These are phyloP conservation scores for Enteromius afrohamiltoni DNA, from an alignment of 2,797 vertebrate species.

Conservation along the genomic window DNA sequence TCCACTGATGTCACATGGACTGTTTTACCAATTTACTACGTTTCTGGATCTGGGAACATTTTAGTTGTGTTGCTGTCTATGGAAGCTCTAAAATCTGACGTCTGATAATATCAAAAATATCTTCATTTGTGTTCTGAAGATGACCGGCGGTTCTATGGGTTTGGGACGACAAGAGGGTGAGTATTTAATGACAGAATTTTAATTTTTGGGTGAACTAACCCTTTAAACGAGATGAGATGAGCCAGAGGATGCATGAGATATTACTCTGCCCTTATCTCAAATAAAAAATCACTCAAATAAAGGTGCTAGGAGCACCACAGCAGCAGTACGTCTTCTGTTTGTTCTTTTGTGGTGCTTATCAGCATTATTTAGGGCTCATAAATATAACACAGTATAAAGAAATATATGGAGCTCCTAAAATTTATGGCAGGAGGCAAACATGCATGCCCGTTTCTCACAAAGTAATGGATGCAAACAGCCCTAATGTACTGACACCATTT, in stretches of 20 bases:
- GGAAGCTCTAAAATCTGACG: too few relatives aligned
- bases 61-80: too few relatives aligned
- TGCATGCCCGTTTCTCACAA: constrained; percentile 40
- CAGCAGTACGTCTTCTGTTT: constrained; percentile 27
- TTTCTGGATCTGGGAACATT: too few relatives aligned
- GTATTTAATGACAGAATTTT: too few relatives aligned
- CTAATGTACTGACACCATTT: constrained; percentile 39
- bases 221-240: neutral
- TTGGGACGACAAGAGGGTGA: too few relatives aligned
- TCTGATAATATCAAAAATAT: too few relatives aligned
- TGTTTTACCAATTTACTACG: too few relatives aligned
- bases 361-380: constrained; percentile 40
- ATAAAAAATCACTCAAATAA: neutral
- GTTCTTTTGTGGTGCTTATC: constrained; percentile 31
- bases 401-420: constrained; percentile 39
- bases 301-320: neutral
- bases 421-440: constrained; percentile 46
- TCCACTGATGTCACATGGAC: too few relatives aligned
- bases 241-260: constrained; percentile 1
- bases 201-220: too few relatives aligned
- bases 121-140: too few relatives aligned
- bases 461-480: constrained; percentile 42
- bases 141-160: too few relatives aligned
- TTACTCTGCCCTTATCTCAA: neutral
- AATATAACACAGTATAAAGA: constrained; percentile 9